A percentile compares a stretch with the other conserved stretches of the same genome.
phyloP scores from a whole-genome alignment of 30 jellyfish, hydroid and myxozoan species.

The Cassiopea xamachana region DNA sequence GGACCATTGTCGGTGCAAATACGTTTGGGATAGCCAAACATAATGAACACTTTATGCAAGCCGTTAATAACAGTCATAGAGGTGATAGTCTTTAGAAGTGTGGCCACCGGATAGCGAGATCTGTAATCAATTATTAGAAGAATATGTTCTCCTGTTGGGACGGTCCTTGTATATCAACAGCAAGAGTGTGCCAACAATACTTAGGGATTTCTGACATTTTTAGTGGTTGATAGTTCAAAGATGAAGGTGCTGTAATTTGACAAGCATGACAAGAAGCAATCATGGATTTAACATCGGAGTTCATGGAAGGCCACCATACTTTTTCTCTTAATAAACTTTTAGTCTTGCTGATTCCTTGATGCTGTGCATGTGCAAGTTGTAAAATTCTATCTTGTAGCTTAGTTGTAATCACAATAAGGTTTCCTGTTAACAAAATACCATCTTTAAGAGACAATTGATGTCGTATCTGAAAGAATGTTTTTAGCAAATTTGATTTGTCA shows the following conservation, averaged over 20 bases:
- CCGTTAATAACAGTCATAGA: neutral
- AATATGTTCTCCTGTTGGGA: slow-evolving; percentile 18
- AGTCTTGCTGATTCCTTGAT: slow-evolving; percentile 17
- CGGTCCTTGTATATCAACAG: slow-evolving; percentile 26
- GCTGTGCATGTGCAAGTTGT: slow-evolving; percentile 12
- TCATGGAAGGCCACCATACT: slow-evolving; percentile 47
- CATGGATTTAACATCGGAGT: slow-evolving; percentile 5
- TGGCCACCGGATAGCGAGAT: slow-evolving; percentile 12
- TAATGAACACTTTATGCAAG: neutral
- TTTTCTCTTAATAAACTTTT: slow-evolving; percentile 19
- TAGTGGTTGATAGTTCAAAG: slow-evolving; percentile 7
- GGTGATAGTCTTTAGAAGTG: neutral
- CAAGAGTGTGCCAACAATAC: slow-evolving; percentile 7
- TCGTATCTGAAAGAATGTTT: slow-evolving; percentile 9
- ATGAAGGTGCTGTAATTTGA: slow-evolving; percentile 40
- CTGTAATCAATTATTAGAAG: slow-evolving; percentile 37
- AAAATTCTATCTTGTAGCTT: neutral
- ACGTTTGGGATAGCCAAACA: slow-evolving; percentile 5
- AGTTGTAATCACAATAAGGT: slow-evolving; percentile 17
- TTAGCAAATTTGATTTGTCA: neutral
- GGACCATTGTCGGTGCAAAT: slow-evolving; percentile 28
- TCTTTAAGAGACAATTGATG: neutral
- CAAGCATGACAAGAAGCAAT: slow-evolving; percentile 11
- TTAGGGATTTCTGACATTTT: slow-evolving; percentile 25
- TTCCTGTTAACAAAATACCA: neutral